These are phyloP conservation scores for Hippolais icterina DNA, from an alignment of 2,113 vertebrate species.

Conservation along the genomic window DNA sequence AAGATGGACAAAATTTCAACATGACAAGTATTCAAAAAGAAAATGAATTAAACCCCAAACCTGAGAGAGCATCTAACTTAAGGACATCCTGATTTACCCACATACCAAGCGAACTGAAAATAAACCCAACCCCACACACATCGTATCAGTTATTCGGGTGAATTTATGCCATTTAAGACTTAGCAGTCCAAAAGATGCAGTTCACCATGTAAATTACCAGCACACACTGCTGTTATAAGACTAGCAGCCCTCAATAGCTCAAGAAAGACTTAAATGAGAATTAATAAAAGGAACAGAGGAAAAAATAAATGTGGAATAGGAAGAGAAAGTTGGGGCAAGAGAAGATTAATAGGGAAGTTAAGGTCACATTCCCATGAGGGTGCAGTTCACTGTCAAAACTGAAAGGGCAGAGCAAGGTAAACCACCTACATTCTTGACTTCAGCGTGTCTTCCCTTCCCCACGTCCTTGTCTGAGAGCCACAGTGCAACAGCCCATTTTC, in stretches of 20 bases:
- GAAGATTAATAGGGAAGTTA: background rate
- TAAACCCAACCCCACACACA: background rate
- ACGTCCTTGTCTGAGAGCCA: background rate
- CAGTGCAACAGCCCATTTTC: background rate
- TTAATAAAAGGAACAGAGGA: background rate
- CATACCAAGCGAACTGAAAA: background rate
- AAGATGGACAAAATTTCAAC: background rate
- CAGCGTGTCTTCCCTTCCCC: background rate
- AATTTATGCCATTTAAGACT: background rate
- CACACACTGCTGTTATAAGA: background rate
- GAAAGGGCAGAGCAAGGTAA: background rate
- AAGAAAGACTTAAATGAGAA: background rate
- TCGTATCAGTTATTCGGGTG: background rate
- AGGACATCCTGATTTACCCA: fast-evolving
- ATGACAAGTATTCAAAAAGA: background rate
- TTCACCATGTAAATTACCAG: background rate
- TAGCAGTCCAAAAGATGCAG: background rate
- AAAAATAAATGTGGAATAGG: background rate
- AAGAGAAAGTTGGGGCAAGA: background rate
- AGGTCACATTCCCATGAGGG: background rate
- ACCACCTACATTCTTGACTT: background rate
- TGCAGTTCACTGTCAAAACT: background rate
- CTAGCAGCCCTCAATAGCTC: background rate
- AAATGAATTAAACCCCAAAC: background rate
- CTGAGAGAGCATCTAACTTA: background rate